Evolutionary conservation across 1,140 invertebrate genomes (phyloP), one percentile per base, ranked within the genome.

Genomic region (Pseudomyrmex gracilis): DNA sequence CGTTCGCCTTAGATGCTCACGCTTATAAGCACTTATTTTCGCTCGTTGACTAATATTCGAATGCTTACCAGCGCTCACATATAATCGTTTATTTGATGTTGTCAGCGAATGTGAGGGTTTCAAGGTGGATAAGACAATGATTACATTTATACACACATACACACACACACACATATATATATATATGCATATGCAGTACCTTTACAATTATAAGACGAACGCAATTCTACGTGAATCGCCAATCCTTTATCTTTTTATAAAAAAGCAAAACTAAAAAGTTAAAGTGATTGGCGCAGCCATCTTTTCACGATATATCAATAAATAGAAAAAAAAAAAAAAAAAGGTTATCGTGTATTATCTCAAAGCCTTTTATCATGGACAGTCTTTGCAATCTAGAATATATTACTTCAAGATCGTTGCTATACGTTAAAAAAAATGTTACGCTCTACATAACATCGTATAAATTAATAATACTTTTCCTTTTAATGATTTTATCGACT

Each of bases 401-500:
- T 60, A 68, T 71, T 71, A 7, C 34, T 87, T 78, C 63, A 57
- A 43, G 43, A 60, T 66, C 53, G 60, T 57, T 63, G 73, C 73
- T 85, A 89, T 63, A 45, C 20, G 20, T 68, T 43, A 87, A 49
- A 87, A 78, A 87, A 49, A 87, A 74, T 60, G 76, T 71, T 89
- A 89, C 87, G 77, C 77, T 55, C 85, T 71, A 63, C 82, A 68
- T 83, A 89, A 43, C 74, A 57, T 86, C 71, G 43, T 45, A 89
- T 90, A 93, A 90, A 88, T 90, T 92, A 89, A 90, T 91, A 93
- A 94, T 94, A 94, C 93, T 94, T 93, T 87, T 70, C 58, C 76
- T 80, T 73, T 51, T 22, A 88, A 60, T 85, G 77, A 85, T 83
- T 86, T 90, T 87, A 86, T 88, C 77, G 77, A 89, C 60, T 67